Evolutionary conservation across 2,888 invertebrate species (phyloP).

Genomic region (Diadromus collaris): DNA sequence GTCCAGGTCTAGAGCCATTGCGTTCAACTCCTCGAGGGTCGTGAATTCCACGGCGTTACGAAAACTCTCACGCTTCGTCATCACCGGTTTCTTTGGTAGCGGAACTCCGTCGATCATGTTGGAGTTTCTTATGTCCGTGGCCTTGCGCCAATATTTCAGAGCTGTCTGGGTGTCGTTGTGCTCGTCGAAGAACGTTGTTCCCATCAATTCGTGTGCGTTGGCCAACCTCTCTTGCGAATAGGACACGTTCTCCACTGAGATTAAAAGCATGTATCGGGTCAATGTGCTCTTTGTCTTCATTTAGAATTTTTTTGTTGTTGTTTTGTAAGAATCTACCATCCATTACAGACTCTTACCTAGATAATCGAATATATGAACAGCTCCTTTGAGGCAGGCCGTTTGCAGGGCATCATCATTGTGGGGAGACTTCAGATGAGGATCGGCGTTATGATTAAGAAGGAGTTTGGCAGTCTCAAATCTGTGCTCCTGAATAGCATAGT

Average conservation of each 20-base stretch:
- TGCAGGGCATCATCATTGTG: constrained; percentile 95
- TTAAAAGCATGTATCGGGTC: neutral
- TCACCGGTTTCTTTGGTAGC: constrained; percentile 82
- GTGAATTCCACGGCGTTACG: constrained; percentile 88
- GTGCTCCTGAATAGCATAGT: constrained; percentile 95
- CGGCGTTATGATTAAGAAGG: constrained; percentile 89
- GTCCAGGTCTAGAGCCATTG: constrained; percentile 90
- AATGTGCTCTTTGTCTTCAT: neutral
- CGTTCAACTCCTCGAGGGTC: constrained; percentile 86
- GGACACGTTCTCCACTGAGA: constrained; percentile 78
- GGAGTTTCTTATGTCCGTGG: constrained; percentile 84
- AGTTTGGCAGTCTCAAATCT: constrained; percentile 92
- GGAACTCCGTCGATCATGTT: constrained; percentile 70
- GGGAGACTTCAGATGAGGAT: constrained; percentile 88
- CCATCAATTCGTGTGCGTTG: constrained; percentile 94
- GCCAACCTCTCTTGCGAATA: constrained; percentile 88
- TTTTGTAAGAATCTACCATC: no score
- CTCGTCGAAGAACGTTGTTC: constrained; percentile 93
- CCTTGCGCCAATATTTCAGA: constrained; percentile 89
- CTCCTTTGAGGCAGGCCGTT: constrained; percentile 92
- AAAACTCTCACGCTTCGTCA: constrained; percentile 84
- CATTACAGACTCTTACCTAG: constrained; percentile 80
- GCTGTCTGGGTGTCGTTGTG: constrained; percentile 89
- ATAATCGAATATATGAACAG: constrained; percentile 87
- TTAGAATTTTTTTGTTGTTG: neutral